Evolutionary conservation across 2,797 vertebrate genomes (phyloP).

Genomic region (Paedocypris micromegethes): DNA sequence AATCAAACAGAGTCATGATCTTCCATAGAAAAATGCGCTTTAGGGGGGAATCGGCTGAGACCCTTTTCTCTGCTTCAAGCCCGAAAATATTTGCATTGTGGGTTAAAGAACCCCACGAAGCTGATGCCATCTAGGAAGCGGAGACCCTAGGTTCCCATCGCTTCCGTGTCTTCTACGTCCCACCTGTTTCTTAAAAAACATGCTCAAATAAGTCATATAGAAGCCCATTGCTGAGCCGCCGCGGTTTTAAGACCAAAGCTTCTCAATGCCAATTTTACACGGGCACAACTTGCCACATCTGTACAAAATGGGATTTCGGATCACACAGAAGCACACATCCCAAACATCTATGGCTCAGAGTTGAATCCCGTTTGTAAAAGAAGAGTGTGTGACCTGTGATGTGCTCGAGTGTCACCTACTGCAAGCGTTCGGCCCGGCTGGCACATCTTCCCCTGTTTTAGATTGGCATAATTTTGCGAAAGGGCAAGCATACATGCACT

Average conservation of each 20-base stretch:
- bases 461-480: slow-evolving; percentile 51
- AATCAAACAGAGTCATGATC: slow-evolving; percentile 29
- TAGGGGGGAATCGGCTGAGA: slow-evolving; percentile 18
- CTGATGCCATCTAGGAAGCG: slow-evolving; percentile 46
- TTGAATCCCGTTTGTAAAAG: slow-evolving; percentile 26
- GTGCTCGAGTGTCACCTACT: slow-evolving; percentile 25
- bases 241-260: background rate
- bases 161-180: background rate
- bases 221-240: too few relatives aligned
- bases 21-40: slow-evolving; percentile 31
- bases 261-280: background rate
- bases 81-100: slow-evolving; percentile 33
- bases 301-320: too few relatives aligned
- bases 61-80: slow-evolving; percentile 23
- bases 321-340: slow-evolving; percentile 19
- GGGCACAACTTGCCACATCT: background rate
- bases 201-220: background rate
- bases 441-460: slow-evolving; percentile 29
- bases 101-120: slow-evolving; percentile 27
- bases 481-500: slow-evolving; percentile 73
- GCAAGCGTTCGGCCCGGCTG: slow-evolving; percentile 37
- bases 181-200: background rate
- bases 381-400: background rate
- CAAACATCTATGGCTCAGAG: slow-evolving; percentile 24
- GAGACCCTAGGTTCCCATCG: slow-evolving; percentile 38